phyloP scores from a whole-genome alignment of 2,797 vertebrate genomes.

The Erethizon dorsatum region DNA sequence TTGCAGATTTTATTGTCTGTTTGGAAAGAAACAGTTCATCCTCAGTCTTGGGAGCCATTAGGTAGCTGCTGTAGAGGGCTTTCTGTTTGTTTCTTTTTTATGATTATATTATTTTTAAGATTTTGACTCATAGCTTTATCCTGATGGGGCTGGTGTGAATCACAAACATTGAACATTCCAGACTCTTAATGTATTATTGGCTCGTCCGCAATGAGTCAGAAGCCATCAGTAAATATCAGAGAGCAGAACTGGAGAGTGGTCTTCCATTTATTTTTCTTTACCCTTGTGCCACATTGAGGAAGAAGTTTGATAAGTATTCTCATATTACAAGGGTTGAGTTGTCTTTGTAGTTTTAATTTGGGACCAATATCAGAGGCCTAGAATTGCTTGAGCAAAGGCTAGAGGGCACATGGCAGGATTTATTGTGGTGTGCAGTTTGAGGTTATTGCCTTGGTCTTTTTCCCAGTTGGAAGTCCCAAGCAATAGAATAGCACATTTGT shows the following conservation, averaged over 20 bases:
- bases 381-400: conserved; percentile 70
- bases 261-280: conserved; percentile 54
- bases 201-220: conserved; percentile 60
- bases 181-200: conserved; percentile 26
- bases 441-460: conserved; percentile 81
- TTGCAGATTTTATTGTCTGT: conserved; percentile 84
- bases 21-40: conserved; percentile 77
- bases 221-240: conserved; percentile 70
- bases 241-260: conserved; percentile 13
- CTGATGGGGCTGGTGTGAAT: conserved; percentile 51
- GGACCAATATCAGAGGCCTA: conserved; percentile 77
- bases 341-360: conserved; percentile 84
- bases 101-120: conserved; percentile 75
- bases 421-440: conserved; percentile 73
- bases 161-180: conserved; percentile 55
- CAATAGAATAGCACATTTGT: conserved; percentile 76
- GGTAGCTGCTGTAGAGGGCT: conserved; percentile 63
- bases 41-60: conserved; percentile 75
- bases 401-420: conserved; percentile 79
- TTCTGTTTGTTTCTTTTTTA: conserved; percentile 73
- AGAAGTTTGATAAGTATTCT: conserved; percentile 80
- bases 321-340: conserved; percentile 77
- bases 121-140: conserved; percentile 74
- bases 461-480: conserved; percentile 79
- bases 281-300: conserved; percentile 62